These are phyloP conservation scores for Lochmaea capreae DNA, from an alignment of 2,888 invertebrate species.

Conservation along the genomic window DNA sequence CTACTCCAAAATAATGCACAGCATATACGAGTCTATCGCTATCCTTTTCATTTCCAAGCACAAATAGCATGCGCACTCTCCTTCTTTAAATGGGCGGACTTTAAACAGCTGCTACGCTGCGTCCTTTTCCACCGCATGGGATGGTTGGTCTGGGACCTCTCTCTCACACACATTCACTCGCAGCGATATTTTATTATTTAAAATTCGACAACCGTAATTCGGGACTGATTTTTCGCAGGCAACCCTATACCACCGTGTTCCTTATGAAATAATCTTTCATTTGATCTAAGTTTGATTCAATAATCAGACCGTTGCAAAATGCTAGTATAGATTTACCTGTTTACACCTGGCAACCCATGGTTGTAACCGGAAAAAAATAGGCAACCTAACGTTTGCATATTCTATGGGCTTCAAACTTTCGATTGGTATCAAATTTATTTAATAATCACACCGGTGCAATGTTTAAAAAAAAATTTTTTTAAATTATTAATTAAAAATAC, in stretches of 20 bases:
- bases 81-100: slow-evolving; percentile 1
- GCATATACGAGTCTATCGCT: slow-evolving; percentile 22
- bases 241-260: slow-evolving; percentile 17
- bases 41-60: slow-evolving; percentile 17
- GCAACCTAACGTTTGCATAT: slow-evolving; percentile 34
- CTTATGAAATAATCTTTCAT: not conserved
- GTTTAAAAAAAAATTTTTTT: slow-evolving; percentile 15
- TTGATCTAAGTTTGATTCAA: slow-evolving; percentile 13
- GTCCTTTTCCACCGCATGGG: slow-evolving; percentile 27
- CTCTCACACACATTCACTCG: slow-evolving; percentile 22
- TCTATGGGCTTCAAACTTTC: slow-evolving; percentile 32
- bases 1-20: slow-evolving; percentile 22
- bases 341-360: slow-evolving; percentile 32
- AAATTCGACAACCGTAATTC: slow-evolving; percentile 23
- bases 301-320: slow-evolving; percentile 25
- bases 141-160: slow-evolving; percentile 30
- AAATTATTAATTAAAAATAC: slow-evolving; percentile 12
- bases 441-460: not conserved
- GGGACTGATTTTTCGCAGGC: slow-evolving; percentile 23
- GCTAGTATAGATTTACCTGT: slow-evolving; percentile 23
- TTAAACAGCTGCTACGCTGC: slow-evolving; percentile 22
- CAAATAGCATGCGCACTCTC: slow-evolving; percentile 15
- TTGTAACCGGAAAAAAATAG: slow-evolving; percentile 30
- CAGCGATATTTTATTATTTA: slow-evolving; percentile 8
- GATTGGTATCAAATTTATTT: slow-evolving; percentile 25